Percentiles rank a stretch among this genome's conserved stretches.
Conservation (phyloP, 2,113 vertebrate genomes). For the Vidua macroura region DNA sequence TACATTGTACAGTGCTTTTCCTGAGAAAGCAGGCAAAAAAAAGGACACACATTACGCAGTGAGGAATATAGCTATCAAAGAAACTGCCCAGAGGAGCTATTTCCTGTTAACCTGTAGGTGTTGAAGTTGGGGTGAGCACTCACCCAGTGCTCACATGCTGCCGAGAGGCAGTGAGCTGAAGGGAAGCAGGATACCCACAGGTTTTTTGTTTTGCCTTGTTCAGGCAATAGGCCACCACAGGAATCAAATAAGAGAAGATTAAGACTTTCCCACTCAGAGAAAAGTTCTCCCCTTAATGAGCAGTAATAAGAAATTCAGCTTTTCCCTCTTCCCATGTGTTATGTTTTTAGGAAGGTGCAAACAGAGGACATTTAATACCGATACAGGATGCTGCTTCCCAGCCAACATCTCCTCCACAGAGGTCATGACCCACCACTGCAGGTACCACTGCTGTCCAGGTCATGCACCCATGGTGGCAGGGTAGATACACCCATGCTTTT, state of each 20-base stretch:
- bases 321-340: fast-evolving
- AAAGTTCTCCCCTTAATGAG: background rate
- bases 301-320: background rate
- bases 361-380: background rate
- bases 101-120: background rate
- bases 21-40: background rate
- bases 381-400: background rate
- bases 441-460: background rate
- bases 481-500: background rate
- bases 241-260: background rate
- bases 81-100: background rate
- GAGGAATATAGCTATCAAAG: background rate
- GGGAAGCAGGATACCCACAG: background rate
- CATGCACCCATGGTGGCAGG: background rate
- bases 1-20: background rate
- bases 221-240: background rate
- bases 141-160: fast-evolving
- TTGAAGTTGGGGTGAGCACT: background rate
- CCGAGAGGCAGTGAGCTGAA: background rate
- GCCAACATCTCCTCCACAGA: background rate
- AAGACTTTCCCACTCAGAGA: background rate
- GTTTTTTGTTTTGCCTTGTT: background rate
- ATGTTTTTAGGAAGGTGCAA: background rate
- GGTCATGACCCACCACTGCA: background rate
- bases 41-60: background rate